phyloP scores from a whole-genome alignment of 2,797 vertebrate genomes.

The Cirrhinus molitorella region DNA sequence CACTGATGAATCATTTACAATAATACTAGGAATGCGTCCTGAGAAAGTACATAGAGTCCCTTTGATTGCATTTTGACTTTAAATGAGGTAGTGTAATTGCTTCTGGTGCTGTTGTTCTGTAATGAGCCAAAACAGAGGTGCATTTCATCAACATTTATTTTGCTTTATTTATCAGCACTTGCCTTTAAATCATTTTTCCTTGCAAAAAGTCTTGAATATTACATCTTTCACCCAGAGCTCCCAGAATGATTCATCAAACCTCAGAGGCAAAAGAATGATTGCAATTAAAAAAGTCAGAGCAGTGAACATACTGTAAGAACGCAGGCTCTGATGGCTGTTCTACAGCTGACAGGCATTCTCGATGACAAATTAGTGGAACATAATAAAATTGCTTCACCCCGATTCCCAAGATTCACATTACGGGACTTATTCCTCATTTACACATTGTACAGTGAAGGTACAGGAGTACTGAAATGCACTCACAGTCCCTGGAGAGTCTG shows the following conservation, averaged over 20 bases:
- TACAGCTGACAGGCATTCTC: not conserved
- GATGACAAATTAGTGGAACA: not conserved
- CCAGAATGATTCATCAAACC: conserved; percentile 22
- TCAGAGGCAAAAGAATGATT: conserved; percentile 14
- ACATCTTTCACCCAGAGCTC: not conserved
- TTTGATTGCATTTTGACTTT: conserved; percentile 4
- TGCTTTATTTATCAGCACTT: not conserved
- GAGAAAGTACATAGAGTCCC: not conserved
- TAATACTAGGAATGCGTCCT: no score
- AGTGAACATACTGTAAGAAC: not conserved
- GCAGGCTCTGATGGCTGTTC: not conserved
- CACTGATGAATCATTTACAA: not conserved
- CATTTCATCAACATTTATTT: conserved; percentile 6
- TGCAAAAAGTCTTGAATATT: conserved; percentile 25
- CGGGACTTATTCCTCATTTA: conserved; percentile 9
- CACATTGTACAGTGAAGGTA: not conserved
- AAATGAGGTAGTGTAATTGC: conserved; percentile 4
- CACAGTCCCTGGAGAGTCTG: conserved; percentile 51
- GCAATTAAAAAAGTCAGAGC: not conserved
- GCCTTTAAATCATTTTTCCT: not conserved
- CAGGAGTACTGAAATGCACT: conserved; percentile 40
- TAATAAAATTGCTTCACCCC: conserved; percentile 6
- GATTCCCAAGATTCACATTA: conserved; percentile 1
- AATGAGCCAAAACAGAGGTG: conserved; percentile 6
- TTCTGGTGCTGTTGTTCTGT: not conserved